A percentile compares a stretch with the other conserved stretches of the same genome.
These are phyloP conservation scores for Drosophila sproati DNA, from an alignment of 1,140 invertebrate genomes.

Conservation along the genomic window DNA sequence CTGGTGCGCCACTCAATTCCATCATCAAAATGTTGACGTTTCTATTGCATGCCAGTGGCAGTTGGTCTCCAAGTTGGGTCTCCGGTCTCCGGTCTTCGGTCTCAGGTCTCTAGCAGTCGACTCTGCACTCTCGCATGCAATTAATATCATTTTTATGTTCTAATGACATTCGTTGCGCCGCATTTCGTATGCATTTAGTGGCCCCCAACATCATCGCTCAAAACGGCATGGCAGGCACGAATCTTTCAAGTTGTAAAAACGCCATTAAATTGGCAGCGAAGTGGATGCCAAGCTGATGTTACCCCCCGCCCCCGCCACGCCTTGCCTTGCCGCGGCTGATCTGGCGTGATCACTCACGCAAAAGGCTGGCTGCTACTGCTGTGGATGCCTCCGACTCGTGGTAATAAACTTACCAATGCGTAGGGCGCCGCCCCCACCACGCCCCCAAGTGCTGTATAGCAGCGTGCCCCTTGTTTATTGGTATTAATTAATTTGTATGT, in stretches of 20 bases:
- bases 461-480: slow-evolving; percentile 72
- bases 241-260: slow-evolving; percentile 84
- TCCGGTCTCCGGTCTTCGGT: slow-evolving; percentile 7
- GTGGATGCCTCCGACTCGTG: slow-evolving; percentile 5
- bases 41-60: slow-evolving; percentile 58
- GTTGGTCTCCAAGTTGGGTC: slow-evolving; percentile 9
- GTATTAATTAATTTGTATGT: slow-evolving; percentile 82
- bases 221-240: slow-evolving; percentile 81
- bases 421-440: slow-evolving; percentile 48
- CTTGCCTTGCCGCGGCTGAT: slow-evolving; percentile 8
- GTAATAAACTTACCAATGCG: slow-evolving; percentile 65
- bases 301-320: slow-evolving; percentile 10
- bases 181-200: slow-evolving; percentile 76
- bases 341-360: slow-evolving; percentile 50
- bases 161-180: slow-evolving; percentile 83
- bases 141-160: slow-evolving; percentile 83
- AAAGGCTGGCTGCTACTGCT: slow-evolving; percentile 11
- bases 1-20: slow-evolving; percentile 42
- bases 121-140: slow-evolving; percentile 76
- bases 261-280: slow-evolving; percentile 83
- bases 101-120: slow-evolving; percentile 4
- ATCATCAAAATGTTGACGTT: slow-evolving; percentile 76
- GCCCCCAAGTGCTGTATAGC: slow-evolving; percentile 3
- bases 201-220: slow-evolving; percentile 72
- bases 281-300: slow-evolving; percentile 64